A percentile compares a stretch with the other conserved stretches of the same genome.
Conservation (phyloP, 2,888 invertebrate species). For the Aspidapion aeneum region DNA sequence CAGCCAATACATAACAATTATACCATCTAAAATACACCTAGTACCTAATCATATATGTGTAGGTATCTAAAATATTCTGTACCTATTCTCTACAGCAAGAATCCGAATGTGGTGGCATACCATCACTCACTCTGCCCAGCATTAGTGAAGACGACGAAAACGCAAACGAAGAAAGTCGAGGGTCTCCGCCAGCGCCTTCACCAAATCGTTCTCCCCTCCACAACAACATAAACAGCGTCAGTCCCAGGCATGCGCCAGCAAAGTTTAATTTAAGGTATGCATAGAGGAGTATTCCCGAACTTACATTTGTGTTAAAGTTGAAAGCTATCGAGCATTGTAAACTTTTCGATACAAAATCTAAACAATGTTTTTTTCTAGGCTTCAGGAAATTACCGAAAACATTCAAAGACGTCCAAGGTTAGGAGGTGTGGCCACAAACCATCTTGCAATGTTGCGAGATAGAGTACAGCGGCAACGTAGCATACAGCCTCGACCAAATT, state of each 20-base stretch:
- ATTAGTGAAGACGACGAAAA: constrained; percentile 96
- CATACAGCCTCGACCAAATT: constrained; percentile 54
- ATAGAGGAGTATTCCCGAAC: no score
- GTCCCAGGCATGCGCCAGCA: constrained; percentile 66
- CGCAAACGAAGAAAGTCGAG: constrained; percentile 66
- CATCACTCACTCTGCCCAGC: constrained; percentile 82
- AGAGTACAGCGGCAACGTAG: constrained; percentile 67
- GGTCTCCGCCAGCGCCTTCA: constrained; percentile 55
- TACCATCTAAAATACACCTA: no score
- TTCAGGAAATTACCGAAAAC: constrained; percentile 44
- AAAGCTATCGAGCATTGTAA: no score
- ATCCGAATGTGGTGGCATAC: constrained; percentile 72
- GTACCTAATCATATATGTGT: no score
- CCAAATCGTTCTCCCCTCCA: constrained; percentile 60
- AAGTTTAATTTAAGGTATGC: constrained; percentile 51
- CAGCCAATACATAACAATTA: no score
- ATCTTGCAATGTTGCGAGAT: constrained; percentile 56
- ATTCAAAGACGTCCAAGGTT: constrained; percentile 33
- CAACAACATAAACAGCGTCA: constrained; percentile 43
- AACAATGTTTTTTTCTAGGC: constrained; percentile 31
- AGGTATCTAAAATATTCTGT: no score
- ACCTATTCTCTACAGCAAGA: constrained; percentile 54
- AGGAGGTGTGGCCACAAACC: constrained; percentile 45
- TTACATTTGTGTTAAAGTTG: background rate
- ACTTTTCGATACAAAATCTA: no score